Evolutionary conservation across 2,113 vertebrate species (phyloP).

Genomic region (Aegotheles bennettii): DNA sequence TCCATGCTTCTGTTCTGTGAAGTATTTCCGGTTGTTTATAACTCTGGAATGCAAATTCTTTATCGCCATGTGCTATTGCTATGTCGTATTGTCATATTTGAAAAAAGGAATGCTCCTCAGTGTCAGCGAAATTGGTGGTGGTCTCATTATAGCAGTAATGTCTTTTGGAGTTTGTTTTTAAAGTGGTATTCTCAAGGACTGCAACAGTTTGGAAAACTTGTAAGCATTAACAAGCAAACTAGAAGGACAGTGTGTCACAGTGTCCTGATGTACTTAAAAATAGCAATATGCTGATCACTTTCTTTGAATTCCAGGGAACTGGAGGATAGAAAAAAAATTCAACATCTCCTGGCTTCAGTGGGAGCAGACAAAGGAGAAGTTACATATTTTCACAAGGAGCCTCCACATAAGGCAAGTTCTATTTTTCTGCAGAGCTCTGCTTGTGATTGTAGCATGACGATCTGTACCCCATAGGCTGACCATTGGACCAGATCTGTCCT

Average conservation of each 20-base stretch:
- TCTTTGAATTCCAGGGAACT: conserved; percentile 80
- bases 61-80: background rate
- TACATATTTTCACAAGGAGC: conserved; percentile 91
- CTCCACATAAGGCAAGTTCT: conserved; percentile 84
- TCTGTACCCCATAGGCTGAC: background rate
- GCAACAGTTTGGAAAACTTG: background rate
- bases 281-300: background rate
- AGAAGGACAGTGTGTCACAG: background rate
- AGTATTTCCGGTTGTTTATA: background rate
- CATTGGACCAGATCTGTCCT: background rate
- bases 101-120: background rate
- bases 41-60: background rate
- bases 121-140: background rate
- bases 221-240: background rate
- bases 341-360: conserved; percentile 86
- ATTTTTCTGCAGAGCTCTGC: background rate
- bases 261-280: background rate
- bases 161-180: background rate
- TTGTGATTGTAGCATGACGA: background rate
- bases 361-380: conserved; percentile 84
- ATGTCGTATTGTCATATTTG: background rate
- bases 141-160: background rate
- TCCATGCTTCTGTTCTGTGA: too few relatives aligned
- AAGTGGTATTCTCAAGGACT: background rate
- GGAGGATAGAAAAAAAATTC: conserved; percentile 93